Conservation (phyloP, 1,140 invertebrate genomes). For the Drosophila grimshawi region DNA sequence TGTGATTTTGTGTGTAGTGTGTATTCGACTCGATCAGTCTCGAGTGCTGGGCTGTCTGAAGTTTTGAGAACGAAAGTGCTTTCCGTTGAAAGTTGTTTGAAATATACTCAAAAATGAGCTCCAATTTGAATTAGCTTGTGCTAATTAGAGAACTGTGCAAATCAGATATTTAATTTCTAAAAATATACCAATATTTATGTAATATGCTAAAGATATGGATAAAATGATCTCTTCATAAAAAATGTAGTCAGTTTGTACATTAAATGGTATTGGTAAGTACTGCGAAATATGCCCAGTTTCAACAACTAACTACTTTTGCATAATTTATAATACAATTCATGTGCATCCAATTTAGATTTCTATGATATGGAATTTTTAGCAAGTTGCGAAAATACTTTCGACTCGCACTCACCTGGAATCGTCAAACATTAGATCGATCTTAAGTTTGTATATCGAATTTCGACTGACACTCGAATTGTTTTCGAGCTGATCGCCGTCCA, state of each 20-base stretch:
- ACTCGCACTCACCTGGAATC: constrained; percentile 85
- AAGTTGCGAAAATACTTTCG: neutral
- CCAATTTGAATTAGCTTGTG: neutral
- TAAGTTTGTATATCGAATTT: constrained; percentile 90
- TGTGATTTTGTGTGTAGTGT: constrained; percentile 18
- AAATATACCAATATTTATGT: too few species aligned
- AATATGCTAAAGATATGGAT: too few species aligned
- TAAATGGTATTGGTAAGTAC: too few species aligned
- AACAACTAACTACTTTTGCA: too few species aligned
- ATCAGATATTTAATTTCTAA: neutral
- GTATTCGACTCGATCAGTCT: constrained; percentile 11
- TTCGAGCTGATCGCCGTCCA: constrained; percentile 85
- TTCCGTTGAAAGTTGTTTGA: constrained; percentile 42
- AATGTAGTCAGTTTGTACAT: too few species aligned
- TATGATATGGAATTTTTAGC: too few species aligned
- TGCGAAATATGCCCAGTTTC: too few species aligned
- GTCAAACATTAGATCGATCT: constrained; percentile 93
- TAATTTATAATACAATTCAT: too few species aligned
- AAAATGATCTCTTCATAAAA: too few species aligned
- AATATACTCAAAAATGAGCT: constrained; percentile 16
- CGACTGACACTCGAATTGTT: constrained; percentile 86
- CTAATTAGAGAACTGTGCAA: neutral
- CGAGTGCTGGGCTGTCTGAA: neutral
- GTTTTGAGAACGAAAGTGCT: constrained; percentile 78
- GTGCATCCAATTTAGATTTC: too few species aligned